phyloP scores from a whole-genome alignment of 2,797 vertebrate species.

The Melanotaenia pygmaea region DNA sequence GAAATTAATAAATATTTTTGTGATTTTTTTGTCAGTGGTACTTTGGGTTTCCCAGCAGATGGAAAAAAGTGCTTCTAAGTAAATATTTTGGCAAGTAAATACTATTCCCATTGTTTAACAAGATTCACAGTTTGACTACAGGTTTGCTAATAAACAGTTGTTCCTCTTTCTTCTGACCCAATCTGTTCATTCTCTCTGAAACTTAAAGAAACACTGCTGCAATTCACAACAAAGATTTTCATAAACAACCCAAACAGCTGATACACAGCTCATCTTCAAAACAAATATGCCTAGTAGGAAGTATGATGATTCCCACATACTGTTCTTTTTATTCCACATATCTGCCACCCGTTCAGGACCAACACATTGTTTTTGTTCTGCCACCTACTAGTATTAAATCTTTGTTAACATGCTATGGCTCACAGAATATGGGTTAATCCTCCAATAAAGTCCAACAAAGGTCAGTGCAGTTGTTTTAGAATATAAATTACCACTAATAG shows the following conservation, averaged over 20 bases:
- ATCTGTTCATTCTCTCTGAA: neutral
- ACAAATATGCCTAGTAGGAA: constrained; percentile 1
- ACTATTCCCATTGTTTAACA: neutral
- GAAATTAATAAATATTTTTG: too few relatives aligned
- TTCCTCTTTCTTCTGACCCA: neutral
- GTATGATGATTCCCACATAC: neutral
- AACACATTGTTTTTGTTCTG: constrained; percentile 4
- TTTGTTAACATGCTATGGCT: neutral
- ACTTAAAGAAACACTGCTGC: neutral
- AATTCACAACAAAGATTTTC: too few relatives aligned
- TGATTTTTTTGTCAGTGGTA: too few relatives aligned
- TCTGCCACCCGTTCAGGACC: constrained; percentile 1
- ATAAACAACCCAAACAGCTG: neutral
- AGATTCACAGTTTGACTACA: constrained; percentile 1
- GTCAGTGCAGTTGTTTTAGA: neutral
- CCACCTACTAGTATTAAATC: neutral
- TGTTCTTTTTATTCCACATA: neutral
- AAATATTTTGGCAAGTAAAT: neutral
- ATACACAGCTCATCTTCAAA: too few relatives aligned
- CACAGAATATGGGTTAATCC: neutral
- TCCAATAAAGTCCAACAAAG: neutral
- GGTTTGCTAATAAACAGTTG: neutral
- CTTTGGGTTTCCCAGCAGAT: neutral
- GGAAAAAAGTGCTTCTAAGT: neutral
- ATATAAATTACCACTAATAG: too few relatives aligned